phyloP scores from a whole-genome alignment of 2,888 invertebrate species.

The Lathronympha strigana region DNA sequence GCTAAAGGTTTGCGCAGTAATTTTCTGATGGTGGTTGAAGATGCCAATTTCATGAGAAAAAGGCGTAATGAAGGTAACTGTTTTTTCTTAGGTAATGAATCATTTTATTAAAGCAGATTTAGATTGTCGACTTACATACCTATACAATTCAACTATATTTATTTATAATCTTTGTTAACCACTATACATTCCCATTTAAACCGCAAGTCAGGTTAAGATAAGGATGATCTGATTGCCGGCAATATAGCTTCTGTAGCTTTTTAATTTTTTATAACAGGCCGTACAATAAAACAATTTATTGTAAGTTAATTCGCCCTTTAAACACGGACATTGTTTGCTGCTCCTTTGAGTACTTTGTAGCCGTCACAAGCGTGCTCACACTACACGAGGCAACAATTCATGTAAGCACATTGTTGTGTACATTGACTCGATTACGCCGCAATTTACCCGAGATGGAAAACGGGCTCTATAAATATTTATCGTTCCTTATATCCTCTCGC shows the following conservation, averaged over 20 bases:
- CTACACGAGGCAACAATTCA: slow-evolving; percentile 54
- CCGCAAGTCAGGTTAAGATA: slow-evolving; percentile 31
- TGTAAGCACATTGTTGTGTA: slow-evolving; percentile 73
- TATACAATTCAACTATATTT: background rate
- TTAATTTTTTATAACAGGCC: slow-evolving; percentile 62
- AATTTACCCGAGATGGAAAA: slow-evolving; percentile 74
- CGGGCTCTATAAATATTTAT: slow-evolving; percentile 80
- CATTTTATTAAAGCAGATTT: no score
- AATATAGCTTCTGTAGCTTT: slow-evolving; percentile 47
- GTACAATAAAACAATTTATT: slow-evolving; percentile 74
- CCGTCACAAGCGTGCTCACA: slow-evolving; percentile 45
- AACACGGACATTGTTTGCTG: slow-evolving; percentile 65
- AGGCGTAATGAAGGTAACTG: no score
- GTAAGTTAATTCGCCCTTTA: slow-evolving; percentile 72
- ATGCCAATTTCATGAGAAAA: slow-evolving; percentile 4
- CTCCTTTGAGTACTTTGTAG: slow-evolving; percentile 61
- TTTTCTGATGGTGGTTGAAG: slow-evolving; percentile 16
- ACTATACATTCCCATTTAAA: slow-evolving; percentile 6
- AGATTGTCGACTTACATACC: no score
- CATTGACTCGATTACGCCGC: slow-evolving; percentile 74
- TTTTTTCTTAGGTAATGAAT: no score
- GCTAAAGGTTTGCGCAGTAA: slow-evolving; percentile 19
- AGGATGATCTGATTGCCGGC: slow-evolving; percentile 35
- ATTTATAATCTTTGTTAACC: slow-evolving; percentile 4
- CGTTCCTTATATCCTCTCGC: slow-evolving; percentile 60